These are phyloP conservation scores for Panagrolaimus sp. DNA, from an alignment of 1,140 invertebrate species.

Conservation along the genomic window DNA sequence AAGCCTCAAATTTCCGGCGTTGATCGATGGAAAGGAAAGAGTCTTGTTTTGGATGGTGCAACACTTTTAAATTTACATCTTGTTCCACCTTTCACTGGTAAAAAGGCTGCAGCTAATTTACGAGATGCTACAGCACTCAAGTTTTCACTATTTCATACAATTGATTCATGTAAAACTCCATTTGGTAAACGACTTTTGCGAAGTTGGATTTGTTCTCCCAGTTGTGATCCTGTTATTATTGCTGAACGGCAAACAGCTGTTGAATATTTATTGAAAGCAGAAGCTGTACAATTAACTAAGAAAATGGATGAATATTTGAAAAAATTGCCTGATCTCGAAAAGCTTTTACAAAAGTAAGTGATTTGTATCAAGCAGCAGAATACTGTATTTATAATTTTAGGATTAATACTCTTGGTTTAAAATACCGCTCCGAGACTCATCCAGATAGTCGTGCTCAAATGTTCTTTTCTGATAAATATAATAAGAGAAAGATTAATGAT, in stretches of 20 bases:
- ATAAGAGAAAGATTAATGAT: slow-evolving; percentile 79
- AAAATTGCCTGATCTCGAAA: slow-evolving; percentile 83
- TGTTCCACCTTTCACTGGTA: slow-evolving; percentile 6
- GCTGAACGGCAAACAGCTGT: slow-evolving; percentile 76
- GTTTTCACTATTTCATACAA: slow-evolving; percentile 72
- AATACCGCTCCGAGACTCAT: slow-evolving; percentile 67
- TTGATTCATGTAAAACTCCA: slow-evolving; percentile 81
- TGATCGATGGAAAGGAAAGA: slow-evolving; percentile 30
- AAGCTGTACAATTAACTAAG: slow-evolving; percentile 51
- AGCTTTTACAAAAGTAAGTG: slow-evolving; percentile 67
- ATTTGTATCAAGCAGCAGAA: background rate
- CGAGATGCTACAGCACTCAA: slow-evolving; percentile 63
- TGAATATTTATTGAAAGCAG: slow-evolving; percentile 65
- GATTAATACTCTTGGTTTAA: slow-evolving; percentile 79
- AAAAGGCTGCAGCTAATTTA: slow-evolving; percentile 31
- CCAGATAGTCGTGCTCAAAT: slow-evolving; percentile 86
- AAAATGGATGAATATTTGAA: slow-evolving; percentile 68
- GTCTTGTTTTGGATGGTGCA: slow-evolving; percentile 74
- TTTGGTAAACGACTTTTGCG: slow-evolving; percentile 71
- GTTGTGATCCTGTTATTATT: slow-evolving; percentile 73
- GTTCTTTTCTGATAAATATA: slow-evolving; percentile 81
- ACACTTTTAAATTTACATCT: background rate
- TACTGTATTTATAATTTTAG: slow-evolving; percentile 64
- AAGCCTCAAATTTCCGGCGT: background rate
- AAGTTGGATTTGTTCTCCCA: slow-evolving; percentile 82